Evolutionary conservation across 2,888 invertebrate species (phyloP), one percentile per base, ranked within the genome.

Genomic region (Tetragnatha montana): DNA sequence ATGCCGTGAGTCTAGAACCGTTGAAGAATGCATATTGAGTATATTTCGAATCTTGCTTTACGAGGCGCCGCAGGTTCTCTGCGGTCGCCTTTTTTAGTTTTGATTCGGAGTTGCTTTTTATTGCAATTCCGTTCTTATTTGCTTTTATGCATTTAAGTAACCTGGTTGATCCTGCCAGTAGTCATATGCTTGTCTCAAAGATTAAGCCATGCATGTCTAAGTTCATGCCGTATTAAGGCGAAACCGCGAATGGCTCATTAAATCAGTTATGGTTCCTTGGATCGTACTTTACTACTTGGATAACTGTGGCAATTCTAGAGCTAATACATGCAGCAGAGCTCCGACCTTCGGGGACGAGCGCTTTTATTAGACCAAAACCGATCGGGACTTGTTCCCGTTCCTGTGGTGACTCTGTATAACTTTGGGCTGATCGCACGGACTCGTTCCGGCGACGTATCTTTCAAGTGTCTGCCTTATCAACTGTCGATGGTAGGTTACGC

Each of bases 381-480:
- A 60, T 60, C 60, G 60, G 60, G 60, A 35, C 35, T 35, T n/a
- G n/a, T n/a, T n/a, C n/a, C n/a, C n/a, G n/a, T n/a, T n/a, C n/a
- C n/a, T n/a, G 81, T 81, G 81, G 81, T 70, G 93, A 93, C 92
- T 93, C 93, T 92, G 92, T 92, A 93, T 93, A 94, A 93, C 93
- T 93, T 92, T 92, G 78, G 78, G 70, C 83, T 83, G 90, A 91
- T 93, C 93, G 94, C 93, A 93, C 92, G 93, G n/a, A n/a, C n/a
- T n/a, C n/a, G n/a, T n/a, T n/a, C 81, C 94, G 94, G 94, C 94
- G 95, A 94, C 94, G 94, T 93, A 94, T 95, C 95, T 94, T 95
- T 95, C 94, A 95, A 95, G 94, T 95, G 94, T 95, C 95, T 95
- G 95, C 95, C 95, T 94, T 95, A 95, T 95, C 95, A 95, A 95